phyloP scores from a whole-genome alignment of 2,888 invertebrate species.

The Stenotaenia linearis region DNA sequence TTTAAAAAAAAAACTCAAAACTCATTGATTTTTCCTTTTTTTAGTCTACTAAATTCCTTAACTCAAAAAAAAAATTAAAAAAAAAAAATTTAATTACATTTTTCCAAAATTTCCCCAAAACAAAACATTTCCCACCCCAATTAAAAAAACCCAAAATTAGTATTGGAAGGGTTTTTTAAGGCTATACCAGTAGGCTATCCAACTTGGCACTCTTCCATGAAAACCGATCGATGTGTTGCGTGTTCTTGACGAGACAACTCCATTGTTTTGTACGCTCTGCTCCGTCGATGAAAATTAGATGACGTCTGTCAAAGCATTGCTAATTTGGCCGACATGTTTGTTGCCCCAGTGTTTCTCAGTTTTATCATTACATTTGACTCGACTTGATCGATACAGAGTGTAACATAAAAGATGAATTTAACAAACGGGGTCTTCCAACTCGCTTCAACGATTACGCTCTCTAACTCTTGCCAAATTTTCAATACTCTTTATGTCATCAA shows the following conservation, averaged over 20 bases:
- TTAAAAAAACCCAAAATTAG: too few species aligned
- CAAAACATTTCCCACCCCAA: too few species aligned
- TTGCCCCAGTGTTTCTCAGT: not conserved
- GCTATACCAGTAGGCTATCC: too few species aligned
- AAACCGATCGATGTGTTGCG: constrained; percentile 12
- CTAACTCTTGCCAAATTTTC: constrained; percentile 14
- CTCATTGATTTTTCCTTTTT: too few species aligned
- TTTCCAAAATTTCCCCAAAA: too few species aligned
- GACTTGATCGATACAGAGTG: constrained; percentile 9
- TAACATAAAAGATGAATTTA: constrained; percentile 17
- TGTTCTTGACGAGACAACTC: constrained; percentile 23
- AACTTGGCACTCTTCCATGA: not conserved
- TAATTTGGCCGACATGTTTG: constrained; percentile 18
- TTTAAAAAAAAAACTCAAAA: too few species aligned
- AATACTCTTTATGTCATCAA: constrained; percentile 1
- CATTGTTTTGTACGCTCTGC: not conserved
- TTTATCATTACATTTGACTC: not conserved
- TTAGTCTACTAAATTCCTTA: too few species aligned
- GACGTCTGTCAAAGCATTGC: constrained; percentile 26
- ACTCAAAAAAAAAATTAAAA: too few species aligned
- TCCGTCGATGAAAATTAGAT: constrained; percentile 24
- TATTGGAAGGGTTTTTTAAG: too few species aligned
- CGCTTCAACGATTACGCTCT: not conserved
- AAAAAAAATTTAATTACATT: too few species aligned
- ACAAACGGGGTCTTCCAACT: not conserved